Base-by-base conservation (phyloP, 2,797 vertebrate genomes). In the Myripristis murdjan region DNA sequence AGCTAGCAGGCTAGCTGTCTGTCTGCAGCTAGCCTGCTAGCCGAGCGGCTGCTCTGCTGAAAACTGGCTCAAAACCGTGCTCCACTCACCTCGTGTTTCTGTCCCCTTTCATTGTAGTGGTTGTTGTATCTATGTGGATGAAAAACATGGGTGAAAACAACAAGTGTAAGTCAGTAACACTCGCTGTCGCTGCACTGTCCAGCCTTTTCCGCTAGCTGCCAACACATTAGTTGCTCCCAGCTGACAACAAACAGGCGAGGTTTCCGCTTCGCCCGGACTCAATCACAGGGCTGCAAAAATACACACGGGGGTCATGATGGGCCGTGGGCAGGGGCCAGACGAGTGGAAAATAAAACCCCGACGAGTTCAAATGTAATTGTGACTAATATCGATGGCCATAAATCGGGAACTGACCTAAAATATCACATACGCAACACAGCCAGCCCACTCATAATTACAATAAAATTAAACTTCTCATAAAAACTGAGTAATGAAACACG, bases 1-100 rank as follows among this genome's bases (percentile, higher is more conserved):
- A 23, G 84, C 73, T 76, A n/a, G n/a, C n/a, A n/a, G n/a, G n/a
- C n/a, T n/a, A 87, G 81, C 80, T n/a, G 51, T 28, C 60, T 62
- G 75, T 66, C 64, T 64, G 59, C 3, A 6, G 63, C 77, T 59
- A 0, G 48, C 46, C 23, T 7, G 46, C 37, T 64, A 70, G 23
- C 65, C 11, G 11, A 44, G 24, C 1, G 35, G 20, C 14, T 57
- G n/a, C n/a, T n/a, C n/a, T n/a, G n/a, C n/a, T n/a, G n/a, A n/a
- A n/a, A n/a, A n/a, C n/a, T n/a, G n/a, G n/a, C n/a, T n/a, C n/a
- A n/a, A n/a, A n/a, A n/a, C n/a, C n/a, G 12, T 6, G 16, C 16
- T 53, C 1, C 6, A 81, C 86, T 91, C 68, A 90, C 89, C 79
- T 31, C 39, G 1, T 18, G 10, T 46, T 5, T 55, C 26, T 51